A percentile compares a stretch with the other conserved stretches of the same genome.
These are phyloP conservation scores for Phalacrocorax pelagicus DNA, from an alignment of 2,113 vertebrate species.

Conservation along the genomic window DNA sequence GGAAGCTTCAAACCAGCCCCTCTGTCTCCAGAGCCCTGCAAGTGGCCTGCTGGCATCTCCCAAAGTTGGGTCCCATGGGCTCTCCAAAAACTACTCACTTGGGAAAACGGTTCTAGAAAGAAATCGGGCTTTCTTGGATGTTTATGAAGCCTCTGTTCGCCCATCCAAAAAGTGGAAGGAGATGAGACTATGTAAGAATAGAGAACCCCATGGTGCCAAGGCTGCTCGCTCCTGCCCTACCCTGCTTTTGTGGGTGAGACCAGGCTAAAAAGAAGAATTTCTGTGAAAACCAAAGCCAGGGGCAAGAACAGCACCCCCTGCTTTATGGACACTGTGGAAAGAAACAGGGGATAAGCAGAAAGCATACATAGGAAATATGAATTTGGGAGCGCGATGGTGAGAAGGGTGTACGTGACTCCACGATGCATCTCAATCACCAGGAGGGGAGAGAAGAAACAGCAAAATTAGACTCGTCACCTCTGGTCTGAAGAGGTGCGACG, in stretches of 20 bases:
- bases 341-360: neutral
- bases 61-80: fast-evolving
- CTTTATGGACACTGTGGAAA: neutral
- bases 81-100: neutral
- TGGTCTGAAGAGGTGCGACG: neutral
- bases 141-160: neutral
- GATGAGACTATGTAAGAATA: neutral
- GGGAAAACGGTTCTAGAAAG: neutral
- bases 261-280: neutral
- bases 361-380: fast-evolving
- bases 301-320: neutral
- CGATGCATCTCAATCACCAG: no score
- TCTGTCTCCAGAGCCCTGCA: neutral
- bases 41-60: neutral
- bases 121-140: neutral
- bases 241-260: neutral
- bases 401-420: neutral
- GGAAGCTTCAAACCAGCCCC: neutral
- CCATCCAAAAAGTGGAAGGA: neutral
- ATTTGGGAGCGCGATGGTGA: neutral
- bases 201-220: neutral
- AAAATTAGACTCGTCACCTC: neutral
- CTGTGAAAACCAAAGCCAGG: neutral
- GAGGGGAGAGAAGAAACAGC: neutral
- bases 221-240: neutral